Percentiles rank a stretch among this genome's conserved stretches.
phyloP scores from a whole-genome alignment of 2,888 invertebrate species.

The Leucophora obtusa region DNA sequence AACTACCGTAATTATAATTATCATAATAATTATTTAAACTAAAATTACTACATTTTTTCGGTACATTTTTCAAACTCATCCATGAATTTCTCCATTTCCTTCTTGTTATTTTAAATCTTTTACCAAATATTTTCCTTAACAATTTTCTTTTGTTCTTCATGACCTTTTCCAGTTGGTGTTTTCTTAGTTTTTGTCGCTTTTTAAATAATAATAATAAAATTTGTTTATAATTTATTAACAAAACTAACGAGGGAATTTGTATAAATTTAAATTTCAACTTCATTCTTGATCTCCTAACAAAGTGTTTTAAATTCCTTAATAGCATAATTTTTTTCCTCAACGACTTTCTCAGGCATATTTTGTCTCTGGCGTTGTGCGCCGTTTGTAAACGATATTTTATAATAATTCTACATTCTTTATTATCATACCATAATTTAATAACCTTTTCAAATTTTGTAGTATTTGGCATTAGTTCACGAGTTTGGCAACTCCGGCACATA shows the following conservation, averaged over 20 bases:
- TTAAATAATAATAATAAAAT: slow-evolving; percentile 51
- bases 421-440: slow-evolving; percentile 35
- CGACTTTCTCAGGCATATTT: not conserved
- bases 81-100: not conserved
- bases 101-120: slow-evolving; percentile 6
- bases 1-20: slow-evolving; percentile 38
- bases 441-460: slow-evolving; percentile 14
- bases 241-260: slow-evolving; percentile 42
- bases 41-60: slow-evolving; percentile 21
- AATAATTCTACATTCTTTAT: slow-evolving; percentile 42
- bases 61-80: slow-evolving; percentile 12
- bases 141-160: not conserved
- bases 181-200: slow-evolving; percentile 50
- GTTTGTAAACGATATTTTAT: not conserved
- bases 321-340: slow-evolving; percentile 17
- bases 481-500: slow-evolving; percentile 41
- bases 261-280: slow-evolving; percentile 41
- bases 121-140: not conserved
- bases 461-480: slow-evolving; percentile 50
- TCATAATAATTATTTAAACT: slow-evolving; percentile 40
- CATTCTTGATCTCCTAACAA: slow-evolving; percentile 13
- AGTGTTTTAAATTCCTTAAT: slow-evolving; percentile 34
- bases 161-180: not conserved
- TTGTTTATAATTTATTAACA: slow-evolving; percentile 51
- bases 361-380: not conserved